phyloP scores from a whole-genome alignment of 2,113 vertebrate species.

The Fregetta grallaria region DNA sequence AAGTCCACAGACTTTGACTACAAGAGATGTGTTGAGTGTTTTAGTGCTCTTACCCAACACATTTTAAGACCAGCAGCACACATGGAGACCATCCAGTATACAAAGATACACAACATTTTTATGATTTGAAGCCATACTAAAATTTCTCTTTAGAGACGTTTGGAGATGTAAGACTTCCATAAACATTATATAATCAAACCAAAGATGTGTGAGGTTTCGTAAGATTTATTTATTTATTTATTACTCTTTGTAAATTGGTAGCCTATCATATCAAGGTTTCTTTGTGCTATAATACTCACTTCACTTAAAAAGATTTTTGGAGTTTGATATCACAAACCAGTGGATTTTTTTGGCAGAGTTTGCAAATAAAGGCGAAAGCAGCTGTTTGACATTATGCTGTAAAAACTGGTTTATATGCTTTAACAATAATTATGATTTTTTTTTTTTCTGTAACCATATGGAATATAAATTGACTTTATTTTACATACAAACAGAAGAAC shows the following conservation, averaged over 20 bases:
- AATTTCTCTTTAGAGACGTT: not conserved
- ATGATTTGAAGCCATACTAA: constrained; percentile 1
- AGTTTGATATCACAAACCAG: not conserved
- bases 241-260: not conserved
- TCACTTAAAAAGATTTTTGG: not conserved
- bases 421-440: not conserved
- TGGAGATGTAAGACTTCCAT: not conserved
- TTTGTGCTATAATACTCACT: not conserved
- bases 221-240: not conserved
- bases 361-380: not conserved
- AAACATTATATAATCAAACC: not conserved
- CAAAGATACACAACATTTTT: constrained; percentile 12
- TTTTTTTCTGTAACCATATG: not conserved
- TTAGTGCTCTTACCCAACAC: constrained; percentile 44
- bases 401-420: not conserved
- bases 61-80: constrained; percentile 58
- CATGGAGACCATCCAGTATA: constrained; percentile 35
- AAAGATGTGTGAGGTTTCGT: not conserved
- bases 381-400: not conserved
- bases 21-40: constrained; percentile 53
- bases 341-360: not conserved
- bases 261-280: not conserved
- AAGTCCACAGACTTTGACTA: constrained; percentile 10
- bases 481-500: not conserved
- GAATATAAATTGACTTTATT: not conserved